phyloP scores from a whole-genome alignment of 2,888 invertebrate species.

The Drosophila atripex region DNA sequence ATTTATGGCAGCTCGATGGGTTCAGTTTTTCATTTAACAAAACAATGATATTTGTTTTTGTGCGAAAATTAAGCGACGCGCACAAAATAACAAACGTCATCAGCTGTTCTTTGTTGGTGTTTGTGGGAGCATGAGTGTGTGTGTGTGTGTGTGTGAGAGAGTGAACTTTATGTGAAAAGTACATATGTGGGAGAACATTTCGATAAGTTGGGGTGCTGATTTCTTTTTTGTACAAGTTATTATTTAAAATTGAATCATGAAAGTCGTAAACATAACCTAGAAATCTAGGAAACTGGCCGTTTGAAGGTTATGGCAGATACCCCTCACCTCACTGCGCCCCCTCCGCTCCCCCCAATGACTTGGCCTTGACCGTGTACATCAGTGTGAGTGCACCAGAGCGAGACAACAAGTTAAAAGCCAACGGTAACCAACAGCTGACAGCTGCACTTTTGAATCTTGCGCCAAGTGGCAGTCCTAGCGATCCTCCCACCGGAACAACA shows the following conservation, averaged over 20 bases:
- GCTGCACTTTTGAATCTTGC: constrained; percentile 42
- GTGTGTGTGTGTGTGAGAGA: constrained; percentile 8
- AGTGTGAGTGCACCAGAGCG: constrained; percentile 17
- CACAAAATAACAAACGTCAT: constrained; percentile 74
- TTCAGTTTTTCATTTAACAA: constrained; percentile 63
- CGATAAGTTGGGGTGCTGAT: not conserved
- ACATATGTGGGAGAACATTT: constrained; percentile 1
- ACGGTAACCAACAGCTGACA: constrained; percentile 71
- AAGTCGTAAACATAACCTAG: constrained; percentile 60
- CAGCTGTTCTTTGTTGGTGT: constrained; percentile 61
- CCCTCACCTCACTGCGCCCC: constrained; percentile 7
- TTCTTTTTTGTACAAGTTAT: constrained; percentile 5
- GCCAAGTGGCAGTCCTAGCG: constrained; percentile 33
- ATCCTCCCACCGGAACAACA: constrained; percentile 39
- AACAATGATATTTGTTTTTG: constrained; percentile 45
- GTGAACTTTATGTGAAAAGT: constrained; percentile 2
- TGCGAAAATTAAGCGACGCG: constrained; percentile 56
- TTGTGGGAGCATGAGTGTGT: constrained; percentile 11
- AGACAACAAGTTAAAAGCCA: constrained; percentile 16
- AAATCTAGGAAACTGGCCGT: constrained; percentile 53
- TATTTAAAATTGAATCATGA: constrained; percentile 13
- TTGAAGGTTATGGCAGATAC: constrained; percentile 66
- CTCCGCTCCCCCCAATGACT: constrained; percentile 15
- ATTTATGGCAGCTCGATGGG: constrained; percentile 45
- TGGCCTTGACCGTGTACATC: constrained; percentile 52